Conservation (phyloP, 2,113 vertebrate genomes). For the Syrrhaptes paradoxus region DNA sequence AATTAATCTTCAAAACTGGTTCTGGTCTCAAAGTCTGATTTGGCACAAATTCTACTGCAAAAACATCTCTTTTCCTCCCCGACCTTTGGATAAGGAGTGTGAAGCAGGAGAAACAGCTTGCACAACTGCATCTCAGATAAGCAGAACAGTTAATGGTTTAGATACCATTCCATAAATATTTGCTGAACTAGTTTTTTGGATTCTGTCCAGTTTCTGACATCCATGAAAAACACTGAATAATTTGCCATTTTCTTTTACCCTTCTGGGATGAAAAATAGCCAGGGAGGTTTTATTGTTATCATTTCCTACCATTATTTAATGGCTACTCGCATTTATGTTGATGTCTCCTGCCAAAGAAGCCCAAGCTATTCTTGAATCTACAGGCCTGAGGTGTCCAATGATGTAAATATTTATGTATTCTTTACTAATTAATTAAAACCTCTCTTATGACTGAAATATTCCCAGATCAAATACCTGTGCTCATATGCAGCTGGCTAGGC, state of each 20-base stretch:
- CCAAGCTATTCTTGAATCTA: not conserved
- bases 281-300: not conserved
- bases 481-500: not conserved
- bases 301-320: constrained; percentile 5
- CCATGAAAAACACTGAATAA: constrained; percentile 30
- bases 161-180: constrained; percentile 56
- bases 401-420: not conserved
- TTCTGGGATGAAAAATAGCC: not conserved
- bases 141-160: constrained; percentile 46
- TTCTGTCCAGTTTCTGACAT: constrained; percentile 46
- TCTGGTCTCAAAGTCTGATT: not conserved
- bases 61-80: constrained; percentile 1
- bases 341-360: not conserved
- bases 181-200: constrained; percentile 45
- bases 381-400: not conserved
- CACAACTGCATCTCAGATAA: constrained; percentile 34
- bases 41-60: not conserved
- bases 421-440: not conserved
- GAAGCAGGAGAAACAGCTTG: constrained; percentile 32
- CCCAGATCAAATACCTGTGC: not conserved
- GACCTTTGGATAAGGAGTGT: not conserved
- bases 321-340: not conserved
- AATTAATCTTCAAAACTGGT: not conserved
- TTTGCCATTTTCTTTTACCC: constrained; percentile 18
- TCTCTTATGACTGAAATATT: not conserved